These are phyloP conservation scores for Limnephilus rhombicus DNA, from an alignment of 2,888 invertebrate genomes.

Conservation along the genomic window DNA sequence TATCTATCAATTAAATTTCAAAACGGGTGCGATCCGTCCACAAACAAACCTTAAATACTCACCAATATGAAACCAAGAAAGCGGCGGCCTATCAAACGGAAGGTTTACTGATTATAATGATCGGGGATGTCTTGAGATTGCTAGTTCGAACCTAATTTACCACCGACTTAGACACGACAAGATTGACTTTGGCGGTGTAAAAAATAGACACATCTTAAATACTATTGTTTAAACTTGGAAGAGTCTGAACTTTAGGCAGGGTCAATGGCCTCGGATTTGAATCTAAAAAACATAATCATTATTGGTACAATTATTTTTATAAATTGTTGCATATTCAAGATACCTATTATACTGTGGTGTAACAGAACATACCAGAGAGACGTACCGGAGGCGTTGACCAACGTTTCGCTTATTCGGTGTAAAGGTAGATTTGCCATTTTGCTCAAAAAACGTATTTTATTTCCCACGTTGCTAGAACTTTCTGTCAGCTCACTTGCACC, in stretches of 20 bases:
- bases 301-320: background rate
- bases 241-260: background rate
- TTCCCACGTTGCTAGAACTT: no score
- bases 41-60: background rate
- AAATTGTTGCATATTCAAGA: background rate
- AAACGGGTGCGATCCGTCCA: background rate
- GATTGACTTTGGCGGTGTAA: background rate
- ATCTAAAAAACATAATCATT: background rate
- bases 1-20: background rate
- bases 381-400: background rate
- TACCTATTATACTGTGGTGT: background rate
- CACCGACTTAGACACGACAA: background rate
- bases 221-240: background rate
- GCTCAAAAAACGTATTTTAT: no score
- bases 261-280: background rate
- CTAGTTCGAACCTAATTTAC: background rate
- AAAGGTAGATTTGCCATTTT: no score
- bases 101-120: background rate
- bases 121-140: background rate
- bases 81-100: background rate
- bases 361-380: background rate
- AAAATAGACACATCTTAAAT: background rate
- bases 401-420: background rate
- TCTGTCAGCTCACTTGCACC: no score
- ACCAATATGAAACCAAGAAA: background rate